Base-by-base conservation (phyloP, 2,113 vertebrate genomes). In the Pygoscelis adeliae region DNA sequence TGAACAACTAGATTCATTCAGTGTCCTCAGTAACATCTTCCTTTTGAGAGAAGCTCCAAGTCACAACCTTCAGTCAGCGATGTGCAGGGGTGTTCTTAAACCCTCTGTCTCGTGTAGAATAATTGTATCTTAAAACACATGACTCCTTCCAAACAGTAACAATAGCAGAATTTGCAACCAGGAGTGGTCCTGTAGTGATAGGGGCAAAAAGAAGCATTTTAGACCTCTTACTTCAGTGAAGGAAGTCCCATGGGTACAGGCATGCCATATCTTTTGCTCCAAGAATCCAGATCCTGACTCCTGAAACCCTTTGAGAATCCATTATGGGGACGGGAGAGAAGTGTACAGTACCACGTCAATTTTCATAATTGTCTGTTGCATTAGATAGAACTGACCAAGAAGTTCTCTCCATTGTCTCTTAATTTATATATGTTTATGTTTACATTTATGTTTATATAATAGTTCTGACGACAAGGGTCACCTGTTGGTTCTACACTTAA, bases 211-310 rank as follows among this genome's bases (percentile, higher is more conserved):
- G 27, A 69, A 56, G 2, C 0, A 0, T 44, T 56, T 83, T 27
- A 55, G 22, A 50, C 6, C 3, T 53, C n/a, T 71, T 58, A 29
- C 3, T 79, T 69, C 27, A 59, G 9, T n/a, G 32, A 83, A 12
- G 3, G 3, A 1, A 76, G 14, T 65, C 27, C 36, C 6, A 36
- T 9, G 12, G 9, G 2, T 36, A 11, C 6, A 74, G 15, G 2
- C 1, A 52, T 46, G 10, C 11, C 2, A 7, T 5, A 10, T 7
- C 15, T 73, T 79, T 79, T 49, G 18, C 15, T 27, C 19, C 10
- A 58, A 76, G 21, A 63, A 76, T 53, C 16, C 11, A 30, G 5
- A 58, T 30, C 11, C 6, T 58, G 62, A 17, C 4, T 47, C 16
- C 20, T 59, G 50, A 83, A 83, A 38, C 4, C 3, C 13, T 49